Evolutionary conservation across 1,140 invertebrate genomes (phyloP), one percentile per base, ranked within the genome.

Genomic region (Acyrthosiphon pisum): DNA sequence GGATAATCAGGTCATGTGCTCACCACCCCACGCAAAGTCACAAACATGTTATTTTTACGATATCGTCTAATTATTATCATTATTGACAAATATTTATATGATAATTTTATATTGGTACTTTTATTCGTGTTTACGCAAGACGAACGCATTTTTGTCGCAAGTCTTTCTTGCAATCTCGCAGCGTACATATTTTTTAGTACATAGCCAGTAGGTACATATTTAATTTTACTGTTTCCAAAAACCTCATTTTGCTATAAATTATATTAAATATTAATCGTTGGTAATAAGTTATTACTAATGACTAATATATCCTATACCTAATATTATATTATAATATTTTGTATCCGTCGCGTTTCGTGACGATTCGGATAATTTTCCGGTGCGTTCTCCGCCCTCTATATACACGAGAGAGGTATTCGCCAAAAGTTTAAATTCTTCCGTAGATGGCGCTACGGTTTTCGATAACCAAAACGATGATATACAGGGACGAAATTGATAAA

Each of bases 361-460:
- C 37, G 26, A 41, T 11, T 41, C 9, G 9, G 44, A 84, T 44
- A 3, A 18, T 86, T 86, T 86, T 44, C 26, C 26, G 35, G 23
- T 26, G 83, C 26, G 14, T 48, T 87, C 14, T 30, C 26, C 86
- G 86, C 86, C 86, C 86, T 87, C 86, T 87, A 87, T n/a, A 87
- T 20, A n/a, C 26, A 44, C 23, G 41, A 11, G 22, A 9, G 4
- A 44, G 23, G 26, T 86, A 44, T 26, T 30, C 41, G 3, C 22
- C 7, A 86, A 44, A 44, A 44, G 86, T 20, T 41, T 14, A 87
- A 44, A 46, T 44, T 48, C 11, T 48, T n/a, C 22, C 35, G 87
- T 53, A 89, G 88, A 89, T 89, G 35, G 88, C 88, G 88, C 88
- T 53, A 41, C 50, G 88, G n/a, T 22, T 88, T 88, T 88, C 41